These are phyloP conservation scores for Oscheius sp. DNA, from an alignment of 2,888 invertebrate genomes.

Conservation along the genomic window DNA sequence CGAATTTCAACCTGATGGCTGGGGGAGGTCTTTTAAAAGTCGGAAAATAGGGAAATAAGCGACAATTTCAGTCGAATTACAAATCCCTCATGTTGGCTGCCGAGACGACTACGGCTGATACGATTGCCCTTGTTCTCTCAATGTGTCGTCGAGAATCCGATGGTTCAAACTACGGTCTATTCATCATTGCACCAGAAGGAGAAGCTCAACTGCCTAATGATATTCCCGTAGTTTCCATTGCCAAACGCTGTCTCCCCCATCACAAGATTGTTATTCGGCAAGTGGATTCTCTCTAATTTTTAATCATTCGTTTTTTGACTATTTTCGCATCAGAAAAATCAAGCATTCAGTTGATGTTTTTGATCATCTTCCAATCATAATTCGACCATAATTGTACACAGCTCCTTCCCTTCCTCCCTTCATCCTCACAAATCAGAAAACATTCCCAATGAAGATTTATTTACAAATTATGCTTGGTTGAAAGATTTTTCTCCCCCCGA, in stretches of 20 bases:
- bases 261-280: conserved; percentile 59
- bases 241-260: conserved; percentile 48
- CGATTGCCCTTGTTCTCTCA: conserved; percentile 53
- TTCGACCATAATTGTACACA: too few relatives aligned
- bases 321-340: neutral
- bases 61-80: conserved; percentile 61
- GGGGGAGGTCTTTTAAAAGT: neutral
- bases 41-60: neutral
- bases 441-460: conserved; percentile 20
- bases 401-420: neutral
- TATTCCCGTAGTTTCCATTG: conserved; percentile 41
- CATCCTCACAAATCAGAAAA: conserved; percentile 1
- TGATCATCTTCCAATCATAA: too few relatives aligned
- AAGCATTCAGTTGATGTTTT: neutral
- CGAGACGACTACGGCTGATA: conserved; percentile 50
- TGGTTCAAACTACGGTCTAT: conserved; percentile 30
- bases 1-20: neutral
- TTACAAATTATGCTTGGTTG: neutral
- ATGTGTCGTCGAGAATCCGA: conserved; percentile 48
- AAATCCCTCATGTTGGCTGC: conserved; percentile 63
- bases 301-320: too few relatives aligned
- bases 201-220: conserved; percentile 61
- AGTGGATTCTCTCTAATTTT: conserved; percentile 34
- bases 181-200: conserved; percentile 38
- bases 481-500: neutral